Percentiles rank a stretch among this genome's conserved stretches.
These are phyloP conservation scores for Nebria salina DNA, from an alignment of 2,888 invertebrate genomes.

Conservation along the genomic window DNA sequence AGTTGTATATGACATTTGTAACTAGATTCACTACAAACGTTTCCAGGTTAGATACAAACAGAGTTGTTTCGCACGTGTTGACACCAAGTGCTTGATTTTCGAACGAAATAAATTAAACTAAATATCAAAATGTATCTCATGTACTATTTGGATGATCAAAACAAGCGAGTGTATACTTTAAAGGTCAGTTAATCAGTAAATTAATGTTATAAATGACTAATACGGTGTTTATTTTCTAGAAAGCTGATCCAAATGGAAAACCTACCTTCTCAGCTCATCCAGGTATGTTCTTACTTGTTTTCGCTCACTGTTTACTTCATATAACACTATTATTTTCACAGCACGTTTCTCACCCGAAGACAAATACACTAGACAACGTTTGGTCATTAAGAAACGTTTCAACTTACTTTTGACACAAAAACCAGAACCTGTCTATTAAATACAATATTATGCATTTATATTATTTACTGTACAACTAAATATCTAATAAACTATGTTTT, in stretches of 20 bases:
- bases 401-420: slow-evolving; percentile 87
- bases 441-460: slow-evolving; percentile 13
- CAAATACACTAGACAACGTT: slow-evolving; percentile 88
- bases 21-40: neutral
- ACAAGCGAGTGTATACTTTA: slow-evolving; percentile 85
- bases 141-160: slow-evolving; percentile 80
- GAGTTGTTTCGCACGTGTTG: slow-evolving; percentile 22
- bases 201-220: slow-evolving; percentile 6
- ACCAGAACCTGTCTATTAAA: slow-evolving; percentile 74
- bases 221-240: slow-evolving; percentile 67
- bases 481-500: neutral
- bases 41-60: slow-evolving; percentile 22
- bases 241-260: slow-evolving; percentile 78
- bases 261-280: slow-evolving; percentile 92
- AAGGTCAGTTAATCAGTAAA: slow-evolving; percentile 68
- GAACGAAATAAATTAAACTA: neutral
- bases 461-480: neutral
- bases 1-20: neutral
- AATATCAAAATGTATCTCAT: slow-evolving; percentile 75
- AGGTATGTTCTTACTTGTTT: slow-evolving; percentile 61
- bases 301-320: slow-evolving; percentile 29
- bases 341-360: slow-evolving; percentile 97
- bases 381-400: slow-evolving; percentile 90
- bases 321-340: slow-evolving; percentile 60
- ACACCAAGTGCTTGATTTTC: neutral